These are phyloP conservation scores for Limenitis camilla DNA, from an alignment of 2,888 invertebrate genomes.

Conservation along the genomic window DNA sequence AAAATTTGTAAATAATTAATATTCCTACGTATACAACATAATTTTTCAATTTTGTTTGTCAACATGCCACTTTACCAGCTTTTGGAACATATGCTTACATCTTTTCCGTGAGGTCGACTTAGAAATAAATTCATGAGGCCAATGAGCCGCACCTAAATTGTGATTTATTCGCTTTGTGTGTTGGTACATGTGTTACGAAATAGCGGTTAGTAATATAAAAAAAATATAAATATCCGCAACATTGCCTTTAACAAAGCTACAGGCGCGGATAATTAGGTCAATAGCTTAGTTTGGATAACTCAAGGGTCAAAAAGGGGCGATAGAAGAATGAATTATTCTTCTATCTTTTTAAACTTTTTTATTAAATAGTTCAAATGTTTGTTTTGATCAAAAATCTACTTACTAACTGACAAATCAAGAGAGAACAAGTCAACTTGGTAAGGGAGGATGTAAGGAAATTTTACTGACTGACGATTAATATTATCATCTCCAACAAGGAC, in stretches of 20 bases:
- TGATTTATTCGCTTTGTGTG: conserved; percentile 36
- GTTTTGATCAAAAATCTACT: too few relatives aligned
- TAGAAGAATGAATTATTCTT: too few relatives aligned
- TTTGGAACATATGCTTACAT: conserved; percentile 26
- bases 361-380: too few relatives aligned
- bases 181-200: conserved; percentile 2
- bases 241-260: neutral
- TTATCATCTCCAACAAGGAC: too few relatives aligned
- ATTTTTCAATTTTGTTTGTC: neutral
- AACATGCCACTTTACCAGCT: neutral
- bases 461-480: too few relatives aligned
- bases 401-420: too few relatives aligned
- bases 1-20: too few relatives aligned
- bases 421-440: too few relatives aligned
- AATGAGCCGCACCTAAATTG: conserved; percentile 42
- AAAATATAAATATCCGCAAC: neutral
- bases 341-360: too few relatives aligned
- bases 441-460: too few relatives aligned
- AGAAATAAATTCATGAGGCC: conserved; percentile 50
- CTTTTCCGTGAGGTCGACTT: conserved; percentile 32
- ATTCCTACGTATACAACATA: neutral
- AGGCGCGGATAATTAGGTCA: neutral
- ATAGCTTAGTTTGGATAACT: too few relatives aligned
- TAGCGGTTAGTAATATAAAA: neutral
- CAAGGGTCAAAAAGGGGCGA: too few relatives aligned